These are phyloP conservation scores for Grammomys dolichurus DNA, from an alignment of 2,113 vertebrate species.

Conservation along the genomic window DNA sequence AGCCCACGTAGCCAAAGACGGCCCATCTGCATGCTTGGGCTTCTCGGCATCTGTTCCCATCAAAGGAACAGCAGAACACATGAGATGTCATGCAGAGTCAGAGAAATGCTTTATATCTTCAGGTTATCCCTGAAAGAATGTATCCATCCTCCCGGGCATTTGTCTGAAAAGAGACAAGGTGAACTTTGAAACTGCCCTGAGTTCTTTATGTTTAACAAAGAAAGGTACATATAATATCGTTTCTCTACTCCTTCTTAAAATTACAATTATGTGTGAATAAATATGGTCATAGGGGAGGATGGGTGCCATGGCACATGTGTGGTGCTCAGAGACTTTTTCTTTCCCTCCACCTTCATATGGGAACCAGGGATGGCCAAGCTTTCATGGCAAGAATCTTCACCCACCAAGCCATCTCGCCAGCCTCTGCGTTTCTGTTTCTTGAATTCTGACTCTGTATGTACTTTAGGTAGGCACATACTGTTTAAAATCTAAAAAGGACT, in stretches of 20 bases:
- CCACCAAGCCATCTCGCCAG: neutral
- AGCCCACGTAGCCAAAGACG: slow-evolving; percentile 30
- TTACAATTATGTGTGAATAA: neutral
- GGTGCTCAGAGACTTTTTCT: neutral
- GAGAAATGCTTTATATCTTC: neutral
- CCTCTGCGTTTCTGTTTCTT: neutral
- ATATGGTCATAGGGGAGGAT: no score
- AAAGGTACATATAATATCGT: neutral
- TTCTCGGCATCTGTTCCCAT: neutral
- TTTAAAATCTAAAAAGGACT: neutral
- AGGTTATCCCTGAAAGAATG: neutral
- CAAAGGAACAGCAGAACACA: neutral
- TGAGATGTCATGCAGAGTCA: slow-evolving; percentile 8
- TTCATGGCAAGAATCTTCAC: neutral
- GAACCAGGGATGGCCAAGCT: neutral
- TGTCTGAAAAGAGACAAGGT: neutral
- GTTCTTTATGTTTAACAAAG: neutral
- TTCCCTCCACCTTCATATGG: no score
- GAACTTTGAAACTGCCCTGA: neutral
- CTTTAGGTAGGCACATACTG: neutral
- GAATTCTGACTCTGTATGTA: neutral
- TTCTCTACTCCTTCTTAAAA: neutral
- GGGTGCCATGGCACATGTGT: neutral
- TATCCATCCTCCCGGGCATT: neutral
- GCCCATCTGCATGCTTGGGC: neutral